Conservation (phyloP, 2,888 invertebrate genomes). For the Operophtera brumata region DNA sequence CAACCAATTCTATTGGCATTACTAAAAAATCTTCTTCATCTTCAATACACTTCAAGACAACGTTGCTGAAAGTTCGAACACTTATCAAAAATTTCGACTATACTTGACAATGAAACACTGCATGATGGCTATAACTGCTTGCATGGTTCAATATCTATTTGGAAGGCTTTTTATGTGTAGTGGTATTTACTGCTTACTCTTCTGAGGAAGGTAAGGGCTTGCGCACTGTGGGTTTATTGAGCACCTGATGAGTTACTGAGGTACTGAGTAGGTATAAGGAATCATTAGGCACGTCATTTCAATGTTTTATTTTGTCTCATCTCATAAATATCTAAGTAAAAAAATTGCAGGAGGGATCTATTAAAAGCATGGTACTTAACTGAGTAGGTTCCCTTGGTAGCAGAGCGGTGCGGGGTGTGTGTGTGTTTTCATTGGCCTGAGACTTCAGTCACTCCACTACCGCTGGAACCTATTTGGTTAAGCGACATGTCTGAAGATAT, state of each 20-base stretch:
- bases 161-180: conserved; percentile 78
- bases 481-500: too few relatives aligned
- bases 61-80: conserved; percentile 56
- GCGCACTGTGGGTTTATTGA: conserved; percentile 34
- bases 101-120: conserved; percentile 66
- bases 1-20: conserved; percentile 61
- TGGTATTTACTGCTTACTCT: conserved; percentile 39
- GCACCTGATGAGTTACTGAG: conserved; percentile 31
- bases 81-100: conserved; percentile 42
- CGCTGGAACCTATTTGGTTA: too few relatives aligned
- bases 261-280: conserved; percentile 24
- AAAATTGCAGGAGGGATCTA: not conserved
- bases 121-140: conserved; percentile 71
- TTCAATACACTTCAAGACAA: conserved; percentile 57
- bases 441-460: too few relatives aligned
- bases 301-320: conserved; percentile 6
- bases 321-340: conserved; percentile 12
- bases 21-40: conserved; percentile 45
- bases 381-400: too few relatives aligned
- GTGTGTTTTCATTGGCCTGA: too few relatives aligned
- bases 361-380: too few relatives aligned
- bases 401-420: too few relatives aligned
- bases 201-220: conserved; percentile 48
- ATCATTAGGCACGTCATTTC: conserved; percentile 18
- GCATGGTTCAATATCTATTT: conserved; percentile 68